Evolutionary conservation across 1,140 invertebrate genomes (phyloP).

Genomic region (Andrena cerasifolii): DNA sequence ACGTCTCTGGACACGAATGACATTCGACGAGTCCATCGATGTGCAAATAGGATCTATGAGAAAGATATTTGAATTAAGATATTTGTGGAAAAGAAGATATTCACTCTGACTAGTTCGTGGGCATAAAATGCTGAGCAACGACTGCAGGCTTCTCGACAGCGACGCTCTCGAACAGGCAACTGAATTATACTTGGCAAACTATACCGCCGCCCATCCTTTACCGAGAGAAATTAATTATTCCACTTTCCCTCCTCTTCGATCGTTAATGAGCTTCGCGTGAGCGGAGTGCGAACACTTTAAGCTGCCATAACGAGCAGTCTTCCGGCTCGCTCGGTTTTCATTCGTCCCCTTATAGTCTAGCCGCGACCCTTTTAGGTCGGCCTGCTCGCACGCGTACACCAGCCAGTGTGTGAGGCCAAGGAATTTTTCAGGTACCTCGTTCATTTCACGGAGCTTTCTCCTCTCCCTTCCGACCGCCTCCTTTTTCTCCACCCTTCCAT

Average conservation of each 20-base stretch:
- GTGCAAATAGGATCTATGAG: no score
- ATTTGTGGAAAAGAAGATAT: no score
- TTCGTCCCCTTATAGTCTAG: conserved; percentile 28
- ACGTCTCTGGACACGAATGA: no score
- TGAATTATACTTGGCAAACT: conserved; percentile 26
- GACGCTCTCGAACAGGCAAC: not conserved
- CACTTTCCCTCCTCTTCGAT: conserved; percentile 55
- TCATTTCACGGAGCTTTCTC: not conserved
- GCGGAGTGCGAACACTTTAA: conserved; percentile 61
- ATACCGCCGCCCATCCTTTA: not conserved
- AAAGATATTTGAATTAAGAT: no score
- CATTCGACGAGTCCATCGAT: no score
- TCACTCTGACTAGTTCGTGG: no score
- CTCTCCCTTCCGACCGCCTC: not conserved
- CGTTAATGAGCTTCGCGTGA: conserved; percentile 66
- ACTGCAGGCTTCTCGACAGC: not conserved
- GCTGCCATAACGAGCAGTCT: conserved; percentile 59
- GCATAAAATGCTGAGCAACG: not conserved
- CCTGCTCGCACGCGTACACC: not conserved
- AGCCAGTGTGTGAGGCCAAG: conserved; percentile 14
- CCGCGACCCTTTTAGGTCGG: conserved; percentile 28
- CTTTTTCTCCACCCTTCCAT: not conserved
- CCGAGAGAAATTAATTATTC: conserved; percentile 58
- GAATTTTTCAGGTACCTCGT: conserved; percentile 30
- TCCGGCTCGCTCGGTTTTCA: conserved; percentile 59